Evolutionary conservation across 2,888 invertebrate species (phyloP).

Genomic region (Podabrus alpinus): DNA sequence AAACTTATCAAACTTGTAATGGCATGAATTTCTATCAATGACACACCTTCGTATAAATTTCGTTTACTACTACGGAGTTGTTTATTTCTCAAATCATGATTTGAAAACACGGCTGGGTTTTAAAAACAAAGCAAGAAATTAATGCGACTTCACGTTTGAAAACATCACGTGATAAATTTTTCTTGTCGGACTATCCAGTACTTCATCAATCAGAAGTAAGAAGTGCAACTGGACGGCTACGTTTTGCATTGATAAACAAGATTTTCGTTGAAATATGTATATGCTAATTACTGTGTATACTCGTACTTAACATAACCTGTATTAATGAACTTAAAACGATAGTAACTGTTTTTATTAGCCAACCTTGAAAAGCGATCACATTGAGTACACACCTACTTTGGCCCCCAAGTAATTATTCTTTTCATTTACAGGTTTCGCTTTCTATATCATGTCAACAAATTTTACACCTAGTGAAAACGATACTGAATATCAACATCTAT

Average conservation of each 20-base stretch:
- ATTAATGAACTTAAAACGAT: neutral
- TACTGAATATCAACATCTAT: neutral
- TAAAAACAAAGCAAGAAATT: no score
- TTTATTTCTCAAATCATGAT: neutral
- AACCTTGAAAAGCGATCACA: neutral
- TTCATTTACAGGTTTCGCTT: neutral
- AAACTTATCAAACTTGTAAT: no score
- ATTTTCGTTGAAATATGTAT: neutral
- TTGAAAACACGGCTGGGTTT: no score
- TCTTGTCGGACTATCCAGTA: no score
- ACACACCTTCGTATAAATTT: neutral
- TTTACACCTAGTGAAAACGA: neutral
- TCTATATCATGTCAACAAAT: neutral
- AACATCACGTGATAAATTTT: no score
- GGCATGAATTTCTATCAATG: neutral
- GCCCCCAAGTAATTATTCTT: neutral
- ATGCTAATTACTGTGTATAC: neutral
- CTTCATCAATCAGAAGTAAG: neutral
- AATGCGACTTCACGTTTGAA: no score
- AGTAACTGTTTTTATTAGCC: neutral
- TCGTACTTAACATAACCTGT: conserved; percentile 2
- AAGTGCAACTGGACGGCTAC: neutral
- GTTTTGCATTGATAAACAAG: neutral
- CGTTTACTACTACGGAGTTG: neutral
- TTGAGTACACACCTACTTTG: neutral